phyloP scores from a whole-genome alignment of 2,888 invertebrate genomes.

The Stictocephala bisonia region DNA sequence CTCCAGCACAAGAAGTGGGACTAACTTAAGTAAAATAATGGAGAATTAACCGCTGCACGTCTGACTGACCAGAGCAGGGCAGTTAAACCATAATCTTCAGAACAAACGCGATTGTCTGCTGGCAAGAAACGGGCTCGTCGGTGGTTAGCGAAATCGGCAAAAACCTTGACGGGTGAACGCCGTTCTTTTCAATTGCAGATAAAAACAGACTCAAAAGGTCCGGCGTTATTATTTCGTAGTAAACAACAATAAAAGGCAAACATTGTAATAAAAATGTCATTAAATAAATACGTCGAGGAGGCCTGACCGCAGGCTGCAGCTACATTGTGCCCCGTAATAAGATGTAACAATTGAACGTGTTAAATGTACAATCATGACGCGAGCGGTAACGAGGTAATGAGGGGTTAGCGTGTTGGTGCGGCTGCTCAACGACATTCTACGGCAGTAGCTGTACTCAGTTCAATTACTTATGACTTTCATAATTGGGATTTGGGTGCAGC shows the following conservation, averaged over 20 bases:
- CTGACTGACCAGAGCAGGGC: neutral
- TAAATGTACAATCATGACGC: conserved; percentile 39
- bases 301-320: neutral
- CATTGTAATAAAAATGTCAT: conserved; percentile 41
- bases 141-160: conserved; percentile 38
- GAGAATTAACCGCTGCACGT: conserved; percentile 28
- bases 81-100: conserved; percentile 29
- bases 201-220: conserved; percentile 40
- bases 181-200: conserved; percentile 33
- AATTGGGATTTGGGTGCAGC: too few species aligned
- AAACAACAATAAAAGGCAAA: conserved; percentile 42
- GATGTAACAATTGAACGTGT: conserved; percentile 40
- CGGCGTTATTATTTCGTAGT: conserved; percentile 41
- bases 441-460: too few species aligned
- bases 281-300: conserved; percentile 32
- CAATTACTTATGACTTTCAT: too few species aligned
- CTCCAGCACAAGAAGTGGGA: conserved; percentile 6
- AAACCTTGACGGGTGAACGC: conserved; percentile 27
- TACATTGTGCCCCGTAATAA: conserved; percentile 33
- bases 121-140: conserved; percentile 37
- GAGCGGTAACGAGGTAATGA: conserved; percentile 39
- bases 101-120: conserved; percentile 37
- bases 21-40: conserved; percentile 40
- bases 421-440: too few species aligned
- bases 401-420: too few species aligned